Conservation (phyloP, 2,797 vertebrate species). For the Sylvilagus floridanus region DNA sequence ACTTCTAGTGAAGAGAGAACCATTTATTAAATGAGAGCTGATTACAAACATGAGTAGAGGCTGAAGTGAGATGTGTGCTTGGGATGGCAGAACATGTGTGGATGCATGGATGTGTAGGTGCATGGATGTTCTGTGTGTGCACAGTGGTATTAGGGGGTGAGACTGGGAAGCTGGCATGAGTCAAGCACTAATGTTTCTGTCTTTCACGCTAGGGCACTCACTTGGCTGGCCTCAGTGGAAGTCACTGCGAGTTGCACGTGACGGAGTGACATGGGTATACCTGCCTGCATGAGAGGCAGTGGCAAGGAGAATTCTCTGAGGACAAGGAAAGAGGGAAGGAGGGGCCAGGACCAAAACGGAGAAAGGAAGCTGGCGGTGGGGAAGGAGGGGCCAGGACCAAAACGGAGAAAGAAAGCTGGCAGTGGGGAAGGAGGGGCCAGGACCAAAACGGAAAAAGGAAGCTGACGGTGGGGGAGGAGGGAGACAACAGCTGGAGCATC, state of each 20-base stretch:
- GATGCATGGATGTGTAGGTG: background rate
- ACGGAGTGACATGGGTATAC: rapidly evolving
- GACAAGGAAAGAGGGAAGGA: background rate
- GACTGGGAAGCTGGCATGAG: background rate
- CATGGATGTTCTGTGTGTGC: rapidly evolving
- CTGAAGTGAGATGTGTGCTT: background rate
- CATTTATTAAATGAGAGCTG: background rate
- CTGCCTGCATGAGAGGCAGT: rapidly evolving
- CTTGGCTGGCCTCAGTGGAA: background rate
- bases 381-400: background rate
- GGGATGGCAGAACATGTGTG: background rate
- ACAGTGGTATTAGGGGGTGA: background rate
- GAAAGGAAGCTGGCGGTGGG: background rate
- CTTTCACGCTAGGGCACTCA: background rate
- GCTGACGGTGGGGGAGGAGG: background rate
- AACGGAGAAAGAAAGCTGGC: background rate
- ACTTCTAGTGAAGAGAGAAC: background rate
- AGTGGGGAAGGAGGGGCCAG: background rate
- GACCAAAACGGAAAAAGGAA: background rate
- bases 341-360: background rate
- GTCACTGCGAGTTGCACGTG: background rate
- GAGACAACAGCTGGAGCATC: background rate
- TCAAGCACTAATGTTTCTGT: background rate
- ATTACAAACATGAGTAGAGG: background rate
- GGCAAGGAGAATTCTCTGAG: background rate